These are phyloP conservation scores for Habroteleia sp. DNA, from an alignment of 2,888 invertebrate species.

Conservation along the genomic window DNA sequence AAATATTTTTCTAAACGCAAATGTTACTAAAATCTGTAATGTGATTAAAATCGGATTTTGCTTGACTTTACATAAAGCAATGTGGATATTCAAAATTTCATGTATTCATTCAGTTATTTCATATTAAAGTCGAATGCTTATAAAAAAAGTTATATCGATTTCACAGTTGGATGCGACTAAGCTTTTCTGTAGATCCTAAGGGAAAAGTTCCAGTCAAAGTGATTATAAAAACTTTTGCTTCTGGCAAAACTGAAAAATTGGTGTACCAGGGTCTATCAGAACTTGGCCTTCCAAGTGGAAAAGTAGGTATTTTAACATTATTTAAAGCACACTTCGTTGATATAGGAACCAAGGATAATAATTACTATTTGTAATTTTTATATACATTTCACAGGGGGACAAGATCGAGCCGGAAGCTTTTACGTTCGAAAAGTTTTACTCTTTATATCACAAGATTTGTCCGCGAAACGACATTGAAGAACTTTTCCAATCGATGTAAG, in stretches of 20 bases:
- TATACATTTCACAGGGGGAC: constrained; percentile 83
- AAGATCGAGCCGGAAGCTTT: constrained; percentile 86
- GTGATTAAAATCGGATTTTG: no score
- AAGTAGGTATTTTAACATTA: no score
- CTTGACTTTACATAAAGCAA: no score
- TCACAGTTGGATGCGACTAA: constrained; percentile 86
- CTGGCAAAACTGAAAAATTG: constrained; percentile 87
- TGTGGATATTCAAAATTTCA: no score
- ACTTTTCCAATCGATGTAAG: constrained; percentile 85
- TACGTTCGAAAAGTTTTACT: constrained; percentile 87
- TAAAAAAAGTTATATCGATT: no score
- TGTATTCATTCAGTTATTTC: no score
- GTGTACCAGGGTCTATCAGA: constrained; percentile 86
- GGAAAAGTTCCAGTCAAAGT: constrained; percentile 86
- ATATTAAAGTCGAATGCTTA: no score
- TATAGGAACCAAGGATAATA: constrained; percentile 5
- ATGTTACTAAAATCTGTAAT: no score
- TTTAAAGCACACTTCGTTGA: no score
- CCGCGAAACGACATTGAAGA: constrained; percentile 87
- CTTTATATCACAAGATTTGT: constrained; percentile 86
- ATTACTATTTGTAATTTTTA: constrained; percentile 15
- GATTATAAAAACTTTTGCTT: constrained; percentile 86
- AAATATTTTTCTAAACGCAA: no score
- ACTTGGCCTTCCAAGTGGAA: constrained; percentile 83
- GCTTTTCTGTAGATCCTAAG: constrained; percentile 84